Evolutionary conservation across 2,888 invertebrate species (phyloP).

Genomic region (Yponomeuta plumbellus): DNA sequence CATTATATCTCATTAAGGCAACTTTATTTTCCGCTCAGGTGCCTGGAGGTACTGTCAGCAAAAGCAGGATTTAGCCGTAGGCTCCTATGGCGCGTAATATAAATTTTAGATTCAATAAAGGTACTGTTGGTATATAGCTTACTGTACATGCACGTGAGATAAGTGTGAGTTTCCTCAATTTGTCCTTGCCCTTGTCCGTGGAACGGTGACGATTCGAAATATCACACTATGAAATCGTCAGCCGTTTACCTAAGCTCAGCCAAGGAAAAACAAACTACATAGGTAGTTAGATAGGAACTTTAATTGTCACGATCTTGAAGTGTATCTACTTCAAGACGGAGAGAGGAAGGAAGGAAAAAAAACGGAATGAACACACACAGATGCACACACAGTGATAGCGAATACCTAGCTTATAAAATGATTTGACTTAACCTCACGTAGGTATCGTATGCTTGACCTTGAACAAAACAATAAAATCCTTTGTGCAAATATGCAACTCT

Average conservation of each 20-base stretch:
- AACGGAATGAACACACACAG: no score
- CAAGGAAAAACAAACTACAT: no score
- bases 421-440: no score
- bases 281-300: no score
- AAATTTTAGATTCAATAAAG: background rate
- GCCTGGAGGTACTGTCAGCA: background rate
- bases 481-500: no score
- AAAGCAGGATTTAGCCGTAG: background rate
- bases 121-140: background rate
- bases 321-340: no score
- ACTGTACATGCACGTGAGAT: slow-evolving; percentile 12
- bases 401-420: no score
- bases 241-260: background rate
- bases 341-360: no score
- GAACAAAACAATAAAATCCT: no score
- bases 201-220: slow-evolving; percentile 24
- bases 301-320: no score
- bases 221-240: background rate
- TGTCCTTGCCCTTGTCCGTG: slow-evolving; percentile 1
- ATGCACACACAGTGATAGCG: no score
- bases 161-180: slow-evolving; percentile 17
- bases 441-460: no score
- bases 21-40: background rate
- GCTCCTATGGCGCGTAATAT: background rate
- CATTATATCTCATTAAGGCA: background rate